Evolutionary conservation across 2,888 invertebrate species (phyloP), one percentile per base, ranked within the genome.

Genomic region (Stenotaenia linearis): DNA sequence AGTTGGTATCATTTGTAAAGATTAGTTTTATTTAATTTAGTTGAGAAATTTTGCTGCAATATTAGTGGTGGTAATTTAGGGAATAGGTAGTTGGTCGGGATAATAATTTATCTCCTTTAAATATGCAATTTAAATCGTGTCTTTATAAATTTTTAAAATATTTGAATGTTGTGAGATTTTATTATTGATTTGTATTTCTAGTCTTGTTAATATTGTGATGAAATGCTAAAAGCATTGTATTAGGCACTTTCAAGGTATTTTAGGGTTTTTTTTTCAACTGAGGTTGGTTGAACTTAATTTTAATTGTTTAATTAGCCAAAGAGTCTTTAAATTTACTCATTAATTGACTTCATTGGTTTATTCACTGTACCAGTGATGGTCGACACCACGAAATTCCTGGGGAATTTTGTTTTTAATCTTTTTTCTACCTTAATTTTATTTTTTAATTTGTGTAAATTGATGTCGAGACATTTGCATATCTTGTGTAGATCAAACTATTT

Each of bases 321-420:
- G 25, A n/a, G 6, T 69, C 28, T 28, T 25, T 69, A 23, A 18
- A 21, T 23, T 61, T 61, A 25, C 15, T 61, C 23, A 12, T 61
- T 23, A 23, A 61, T 23, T 5, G 12, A 45, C n/a, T 15, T 15
- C 7, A 69, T 15, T 0, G 9, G 69, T n/a, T 69, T 25, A 69
- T 69, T 69, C 69, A 69, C 69, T 69, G 69, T 69, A 69, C 25
- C 28, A 69, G 69, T 69, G 69, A 69, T 25, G 69, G 69, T n/a
- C n/a, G 28, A 28, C 69, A 28, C 69, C 25, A 69, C 6, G 25
- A 69, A 28, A 61, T 61, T 61, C 61, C 61, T 61, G 69, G 69
- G 12, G 69, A 69, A 69, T 69, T 69, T 50, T n/a, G 18, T 21
- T 50, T 69, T 10, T 25, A 69, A 69, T 15, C 9, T 56, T 56